Base-by-base conservation (phyloP, 2,797 vertebrate genomes). In the Eulemur rubriventer region DNA sequence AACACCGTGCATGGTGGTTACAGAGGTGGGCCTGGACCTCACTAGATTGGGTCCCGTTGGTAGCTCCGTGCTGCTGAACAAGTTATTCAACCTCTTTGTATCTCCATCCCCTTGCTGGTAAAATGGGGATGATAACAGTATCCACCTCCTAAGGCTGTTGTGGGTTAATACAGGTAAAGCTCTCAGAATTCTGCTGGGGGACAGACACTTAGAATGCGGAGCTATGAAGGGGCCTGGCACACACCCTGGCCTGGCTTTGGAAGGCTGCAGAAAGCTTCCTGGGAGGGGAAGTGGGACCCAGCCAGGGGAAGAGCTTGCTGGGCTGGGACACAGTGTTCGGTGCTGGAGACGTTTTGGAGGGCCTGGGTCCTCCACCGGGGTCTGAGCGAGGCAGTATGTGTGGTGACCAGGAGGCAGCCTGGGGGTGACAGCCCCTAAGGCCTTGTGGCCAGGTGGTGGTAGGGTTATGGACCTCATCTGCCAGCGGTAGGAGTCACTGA, bases 351-450 rank as follows among this genome's bases (percentile, higher is more conserved):
- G 48, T 50, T 65, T 41, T 24, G 43, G 72, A 55, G 55, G 55
- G 41, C 35, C n/a, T 0, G 20, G 12, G n/a, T 41, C 7, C 46
- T 59, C n/a, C 41, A 57, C 24, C 8, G 6, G 22, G 41, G 55
- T 61, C 50, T 69, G 26, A 50, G 35, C 0, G 11, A 52, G n/a
- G 26, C 13, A 28, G 11, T 8, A 48, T 7, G 14, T 18, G 6
- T 3, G 67, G 46, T 8, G 38, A 9, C 1, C 1, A 2, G 67
- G 18, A 17, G 83, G 26, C 4, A 35, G 0, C 26, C 48, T 1
- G 38, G 38, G 30, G 6, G 8, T 22, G 4, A 14, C 3, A 33
- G 17, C 13, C 12, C 33, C 22, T 26, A 8, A n/a, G 28, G 14
- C 18, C 75, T 38, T 28, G 13, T 26, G 35, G 26, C 63, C 24